A percentile compares a stretch with the other conserved stretches of the same genome.
These are phyloP conservation scores for Galago senegalensis DNA, from an alignment of 2,797 vertebrate genomes.

Conservation along the genomic window DNA sequence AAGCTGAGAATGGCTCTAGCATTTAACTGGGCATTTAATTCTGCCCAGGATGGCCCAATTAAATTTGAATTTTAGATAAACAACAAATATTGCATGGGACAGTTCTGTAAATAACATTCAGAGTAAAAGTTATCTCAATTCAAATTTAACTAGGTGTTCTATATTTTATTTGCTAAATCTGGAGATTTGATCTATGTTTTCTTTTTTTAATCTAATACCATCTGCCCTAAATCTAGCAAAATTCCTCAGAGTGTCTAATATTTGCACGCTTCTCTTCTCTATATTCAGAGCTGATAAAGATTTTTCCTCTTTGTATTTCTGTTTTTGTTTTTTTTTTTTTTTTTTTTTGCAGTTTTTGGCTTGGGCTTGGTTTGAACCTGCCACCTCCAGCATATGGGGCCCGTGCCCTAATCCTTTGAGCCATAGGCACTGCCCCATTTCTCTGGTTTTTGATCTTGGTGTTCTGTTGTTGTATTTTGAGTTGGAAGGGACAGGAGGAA, in stretches of 20 bases:
- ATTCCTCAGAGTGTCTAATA: not conserved
- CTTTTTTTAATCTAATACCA: not conserved
- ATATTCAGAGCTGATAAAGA: not conserved
- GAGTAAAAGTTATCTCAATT: not conserved
- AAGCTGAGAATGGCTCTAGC: not conserved
- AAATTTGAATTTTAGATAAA: conserved; percentile 25
- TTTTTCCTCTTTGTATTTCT: not conserved
- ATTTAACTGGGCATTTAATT: too few species aligned
- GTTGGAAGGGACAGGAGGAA: not conserved
- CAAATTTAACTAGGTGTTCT: not conserved
- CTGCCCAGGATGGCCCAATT: not conserved
- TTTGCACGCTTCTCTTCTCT: not conserved
- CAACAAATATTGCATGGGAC: not conserved
- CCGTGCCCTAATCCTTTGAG: too few species aligned
- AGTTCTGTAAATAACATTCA: not conserved
- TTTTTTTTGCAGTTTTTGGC: too few species aligned
- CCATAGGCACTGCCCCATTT: not conserved
- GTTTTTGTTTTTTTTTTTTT: not conserved
- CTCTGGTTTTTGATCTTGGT: not conserved
- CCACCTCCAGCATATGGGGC: too few species aligned
- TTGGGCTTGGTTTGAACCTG: too few species aligned
- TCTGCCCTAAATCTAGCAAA: conserved; percentile 8
- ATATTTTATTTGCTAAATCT: conserved; percentile 26
- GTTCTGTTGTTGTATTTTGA: not conserved
- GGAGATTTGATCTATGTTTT: not conserved